Percentiles rank a stretch among this genome's conserved stretches.
Evolutionary conservation across 2,888 invertebrate species (phyloP).

Genomic region (Parapristionchus giblindavisi): DNA sequence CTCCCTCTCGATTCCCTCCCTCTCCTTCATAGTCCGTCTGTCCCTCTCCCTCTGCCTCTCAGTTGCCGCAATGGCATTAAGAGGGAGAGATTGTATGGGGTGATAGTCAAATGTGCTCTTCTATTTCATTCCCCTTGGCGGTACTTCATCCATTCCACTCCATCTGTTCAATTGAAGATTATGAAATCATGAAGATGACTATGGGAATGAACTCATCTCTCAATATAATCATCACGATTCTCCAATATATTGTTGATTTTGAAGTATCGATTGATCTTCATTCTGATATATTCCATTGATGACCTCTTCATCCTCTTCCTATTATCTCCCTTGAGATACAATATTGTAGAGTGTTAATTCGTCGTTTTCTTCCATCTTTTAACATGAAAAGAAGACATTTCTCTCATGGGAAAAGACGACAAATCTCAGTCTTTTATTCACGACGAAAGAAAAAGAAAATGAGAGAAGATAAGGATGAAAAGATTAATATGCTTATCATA

Average conservation of each 20-base stretch:
- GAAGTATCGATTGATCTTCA: too few species aligned
- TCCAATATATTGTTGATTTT: not conserved
- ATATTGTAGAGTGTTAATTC: constrained; percentile 27
- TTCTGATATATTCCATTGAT: not conserved
- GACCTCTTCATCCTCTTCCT: not conserved
- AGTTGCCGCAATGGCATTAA: constrained; percentile 20
- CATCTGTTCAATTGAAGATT: not conserved
- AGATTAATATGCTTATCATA: too few species aligned
- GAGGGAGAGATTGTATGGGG: constrained; percentile 15
- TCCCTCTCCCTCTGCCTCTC: not conserved
- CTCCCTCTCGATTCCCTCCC: constrained; percentile 10
- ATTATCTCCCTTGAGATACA: constrained; percentile 19
- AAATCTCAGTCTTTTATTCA: too few species aligned
- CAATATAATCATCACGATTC: not conserved
- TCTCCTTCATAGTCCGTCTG: not conserved
- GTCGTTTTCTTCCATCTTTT: constrained; percentile 36
- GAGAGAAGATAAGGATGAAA: too few species aligned
- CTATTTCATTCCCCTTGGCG: constrained; percentile 3
- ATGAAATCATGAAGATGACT: not conserved
- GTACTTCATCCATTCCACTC: constrained; percentile 24
- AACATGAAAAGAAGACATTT: too few species aligned
- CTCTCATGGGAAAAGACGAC: too few species aligned
- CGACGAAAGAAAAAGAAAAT: too few species aligned
- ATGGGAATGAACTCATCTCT: too few species aligned
- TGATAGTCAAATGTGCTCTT: constrained; percentile 22